Conservation (phyloP, 2,888 invertebrate genomes). For the Taphrorychus bicolor region DNA sequence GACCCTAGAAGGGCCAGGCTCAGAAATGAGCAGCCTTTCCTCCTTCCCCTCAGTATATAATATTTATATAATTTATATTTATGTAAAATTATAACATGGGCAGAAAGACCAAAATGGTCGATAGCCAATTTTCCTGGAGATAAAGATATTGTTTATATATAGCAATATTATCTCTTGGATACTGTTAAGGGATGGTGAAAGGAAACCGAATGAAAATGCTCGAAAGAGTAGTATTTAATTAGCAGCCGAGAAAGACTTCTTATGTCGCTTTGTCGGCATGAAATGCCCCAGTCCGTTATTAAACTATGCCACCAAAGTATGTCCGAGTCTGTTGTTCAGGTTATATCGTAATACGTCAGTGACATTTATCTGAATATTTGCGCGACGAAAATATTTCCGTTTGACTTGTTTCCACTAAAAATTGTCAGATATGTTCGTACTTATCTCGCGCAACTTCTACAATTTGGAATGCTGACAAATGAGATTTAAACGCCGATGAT, state of each 20-base stretch:
- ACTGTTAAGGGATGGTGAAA: background rate
- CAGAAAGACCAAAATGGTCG: too few relatives aligned
- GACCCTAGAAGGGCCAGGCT: too few relatives aligned
- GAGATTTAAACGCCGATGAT: background rate
- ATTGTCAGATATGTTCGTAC: slow-evolving; percentile 51
- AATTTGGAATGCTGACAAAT: slow-evolving; percentile 52
- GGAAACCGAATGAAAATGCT: slow-evolving; percentile 8
- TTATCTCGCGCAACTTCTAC: slow-evolving; percentile 46
- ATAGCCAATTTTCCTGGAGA: too few relatives aligned
- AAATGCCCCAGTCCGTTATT: slow-evolving; percentile 56
- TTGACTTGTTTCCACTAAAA: slow-evolving; percentile 50
- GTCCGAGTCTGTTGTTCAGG: slow-evolving; percentile 52
- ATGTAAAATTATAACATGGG: too few relatives aligned
- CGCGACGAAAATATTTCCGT: slow-evolving; percentile 49
- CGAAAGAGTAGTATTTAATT: slow-evolving; percentile 51
- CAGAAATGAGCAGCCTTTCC: too few relatives aligned
- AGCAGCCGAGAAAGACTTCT: slow-evolving; percentile 47
- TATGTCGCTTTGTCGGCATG: slow-evolving; percentile 57
- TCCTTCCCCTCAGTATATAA: too few relatives aligned
- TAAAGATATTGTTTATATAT: too few relatives aligned
- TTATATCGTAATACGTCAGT: slow-evolving; percentile 59
- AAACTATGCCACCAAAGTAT: slow-evolving; percentile 60
- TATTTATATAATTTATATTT: too few relatives aligned
- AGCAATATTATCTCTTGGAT: too few relatives aligned
- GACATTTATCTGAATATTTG: slow-evolving; percentile 57